Evolutionary conservation across 2,113 vertebrate species (phyloP).

Genomic region (Delphinapterus leucas): DNA sequence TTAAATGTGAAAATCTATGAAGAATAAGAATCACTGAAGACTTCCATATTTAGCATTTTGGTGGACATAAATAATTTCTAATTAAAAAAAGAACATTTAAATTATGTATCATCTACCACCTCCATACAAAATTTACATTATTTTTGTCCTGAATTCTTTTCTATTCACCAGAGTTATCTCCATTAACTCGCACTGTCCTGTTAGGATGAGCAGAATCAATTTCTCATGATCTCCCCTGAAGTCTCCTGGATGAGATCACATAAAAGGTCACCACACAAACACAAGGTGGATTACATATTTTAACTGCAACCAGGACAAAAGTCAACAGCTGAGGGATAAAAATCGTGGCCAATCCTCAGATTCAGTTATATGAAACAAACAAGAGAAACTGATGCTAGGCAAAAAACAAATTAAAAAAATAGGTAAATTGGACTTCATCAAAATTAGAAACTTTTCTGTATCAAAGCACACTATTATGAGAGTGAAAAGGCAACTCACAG

Average conservation of each 20-base stretch:
- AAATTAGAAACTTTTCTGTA: no score
- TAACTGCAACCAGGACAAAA: background rate
- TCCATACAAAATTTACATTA: background rate
- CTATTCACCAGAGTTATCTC: background rate
- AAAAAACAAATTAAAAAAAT: no score
- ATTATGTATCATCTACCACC: background rate
- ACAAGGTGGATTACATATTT: background rate
- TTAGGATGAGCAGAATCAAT: background rate
- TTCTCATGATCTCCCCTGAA: background rate
- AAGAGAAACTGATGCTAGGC: background rate
- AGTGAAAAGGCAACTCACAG: no score
- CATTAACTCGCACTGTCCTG: background rate
- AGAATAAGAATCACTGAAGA: background rate
- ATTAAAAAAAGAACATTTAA: background rate
- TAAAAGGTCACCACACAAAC: background rate
- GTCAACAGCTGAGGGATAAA: background rate
- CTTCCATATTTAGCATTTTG: background rate
- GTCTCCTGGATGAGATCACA: background rate
- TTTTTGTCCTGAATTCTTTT: background rate
- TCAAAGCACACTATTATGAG: no score
- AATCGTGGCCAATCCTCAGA: background rate
- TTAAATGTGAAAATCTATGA: background rate
- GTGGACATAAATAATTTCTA: background rate
- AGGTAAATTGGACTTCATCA: no score
- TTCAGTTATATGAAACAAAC: background rate